phyloP scores from a whole-genome alignment of 1,140 invertebrate genomes.

The Augochlora pura region DNA sequence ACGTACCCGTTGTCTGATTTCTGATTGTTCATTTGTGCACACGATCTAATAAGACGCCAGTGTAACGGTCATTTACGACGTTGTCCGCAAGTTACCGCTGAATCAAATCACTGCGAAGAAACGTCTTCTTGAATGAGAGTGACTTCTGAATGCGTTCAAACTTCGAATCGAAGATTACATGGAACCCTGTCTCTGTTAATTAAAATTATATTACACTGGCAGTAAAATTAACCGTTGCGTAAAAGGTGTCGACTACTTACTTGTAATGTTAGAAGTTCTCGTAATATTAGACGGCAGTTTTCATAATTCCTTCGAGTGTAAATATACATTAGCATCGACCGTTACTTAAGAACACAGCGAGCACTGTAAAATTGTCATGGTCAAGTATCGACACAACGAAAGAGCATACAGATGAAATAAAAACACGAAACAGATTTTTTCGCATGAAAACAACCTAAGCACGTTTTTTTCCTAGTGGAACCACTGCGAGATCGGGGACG shows the following conservation, averaged over 20 bases:
- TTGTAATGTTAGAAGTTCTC: neutral
- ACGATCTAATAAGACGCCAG: no score
- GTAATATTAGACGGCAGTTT: no score
- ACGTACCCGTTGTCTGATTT: neutral
- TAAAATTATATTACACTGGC: no score
- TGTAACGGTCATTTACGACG: no score
- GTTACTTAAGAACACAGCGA: neutral
- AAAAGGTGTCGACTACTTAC: neutral
- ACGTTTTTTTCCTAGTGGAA: neutral
- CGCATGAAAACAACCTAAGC: neutral
- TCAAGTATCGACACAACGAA: neutral
- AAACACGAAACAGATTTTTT: no score
- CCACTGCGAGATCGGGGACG: neutral
- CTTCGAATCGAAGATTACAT: no score
- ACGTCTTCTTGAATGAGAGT: no score
- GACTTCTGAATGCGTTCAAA: no score
- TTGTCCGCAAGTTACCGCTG: no score
- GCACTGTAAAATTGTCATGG: neutral
- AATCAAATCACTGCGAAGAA: no score
- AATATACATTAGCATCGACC: neutral
- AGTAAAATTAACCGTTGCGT: neutral
- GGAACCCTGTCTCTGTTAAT: no score
- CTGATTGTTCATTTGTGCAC: neutral
- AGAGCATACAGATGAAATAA: neutral
- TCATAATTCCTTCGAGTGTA: neutral